Percentiles rank a stretch among this genome's conserved stretches.
These are phyloP conservation scores for Caenorhabditis latens DNA, from an alignment of 1,140 invertebrate genomes.

Conservation along the genomic window DNA sequence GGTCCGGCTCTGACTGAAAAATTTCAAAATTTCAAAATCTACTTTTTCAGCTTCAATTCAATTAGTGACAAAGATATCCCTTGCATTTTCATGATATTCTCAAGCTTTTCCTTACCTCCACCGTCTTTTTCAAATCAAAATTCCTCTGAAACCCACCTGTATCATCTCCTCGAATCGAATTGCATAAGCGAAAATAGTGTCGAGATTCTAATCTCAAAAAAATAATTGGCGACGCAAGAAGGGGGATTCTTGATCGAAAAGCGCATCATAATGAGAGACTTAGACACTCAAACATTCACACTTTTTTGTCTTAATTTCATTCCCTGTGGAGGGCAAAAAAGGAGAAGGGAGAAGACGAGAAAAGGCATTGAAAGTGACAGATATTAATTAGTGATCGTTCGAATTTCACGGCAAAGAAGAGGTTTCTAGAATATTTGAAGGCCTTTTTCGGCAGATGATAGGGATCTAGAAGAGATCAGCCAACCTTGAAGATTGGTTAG, in stretches of 20 bases:
- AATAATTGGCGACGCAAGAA: not conserved
- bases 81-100: too few species aligned
- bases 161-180: not conserved
- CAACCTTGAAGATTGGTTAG: not conserved
- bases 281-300: slow-evolving; percentile 28
- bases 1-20: too few species aligned
- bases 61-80: too few species aligned
- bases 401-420: slow-evolving; percentile 3
- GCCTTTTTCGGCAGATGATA: not conserved
- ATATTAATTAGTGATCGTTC: slow-evolving; percentile 52
- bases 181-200: slow-evolving; percentile 14
- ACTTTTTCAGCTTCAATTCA: too few species aligned
- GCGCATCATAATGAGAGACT: slow-evolving; percentile 7
- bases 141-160: too few species aligned
- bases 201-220: slow-evolving; percentile 20
- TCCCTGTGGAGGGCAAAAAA: not conserved
- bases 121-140: too few species aligned
- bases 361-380: slow-evolving; percentile 30
- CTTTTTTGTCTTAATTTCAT: not conserved
- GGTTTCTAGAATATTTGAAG: slow-evolving; percentile 5
- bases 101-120: too few species aligned
- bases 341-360: not conserved
- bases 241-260: slow-evolving; percentile 32
- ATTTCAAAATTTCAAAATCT: too few species aligned
- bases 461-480: not conserved